Evolutionary conservation across 2,797 vertebrate genomes (phyloP), one percentile per base, ranked within the genome.

Genomic region (Trachops cirrhosus): DNA sequence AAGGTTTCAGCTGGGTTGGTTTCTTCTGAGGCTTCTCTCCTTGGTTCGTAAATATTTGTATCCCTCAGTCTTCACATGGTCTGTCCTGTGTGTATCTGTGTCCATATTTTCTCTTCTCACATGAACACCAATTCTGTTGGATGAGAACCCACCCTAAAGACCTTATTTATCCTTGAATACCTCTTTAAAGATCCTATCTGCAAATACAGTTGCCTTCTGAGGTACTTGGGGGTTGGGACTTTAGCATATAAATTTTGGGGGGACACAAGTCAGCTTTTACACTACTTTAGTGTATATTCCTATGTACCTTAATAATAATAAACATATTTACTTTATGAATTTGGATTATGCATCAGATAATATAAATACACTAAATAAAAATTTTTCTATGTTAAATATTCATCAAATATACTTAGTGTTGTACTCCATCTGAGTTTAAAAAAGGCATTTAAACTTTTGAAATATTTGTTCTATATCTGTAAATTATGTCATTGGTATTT

Each of bases 311-410:
- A 50, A 77, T 62, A 8, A 80, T 46, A 68, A 80, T 39, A 68
- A 34, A 93, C 6, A 93, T 67, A 75, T 73, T 57, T 73, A 86
- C 4, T 79, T 86, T 67, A 73, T 67, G 19, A 89, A 74, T 71
- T 41, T 83, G 59, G n/a, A 83, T 68, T 24, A 29, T 37, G 19
- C 39, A 59, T 75, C 37, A 75, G 19, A 64, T 84, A 94, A 62
- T 14, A 54, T 50, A 71, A 89, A 57, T 62, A 50, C 18, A 34
- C 21, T 71, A 88, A 50, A 37, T 82, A 92, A 64, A 32, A 44
- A 16, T 44, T 59, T 90, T 90, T 73, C 5, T 70, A 37, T 78
- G 15, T 83, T 77, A 95, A 91, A 86, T 93, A 83, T 80, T 80
- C 26, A 73, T 59, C 64, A 79, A 86, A 83, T 74, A 83, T 52